Base-by-base conservation (phyloP, 2,113 vertebrate genomes). In the Pluvialis apricaria region DNA sequence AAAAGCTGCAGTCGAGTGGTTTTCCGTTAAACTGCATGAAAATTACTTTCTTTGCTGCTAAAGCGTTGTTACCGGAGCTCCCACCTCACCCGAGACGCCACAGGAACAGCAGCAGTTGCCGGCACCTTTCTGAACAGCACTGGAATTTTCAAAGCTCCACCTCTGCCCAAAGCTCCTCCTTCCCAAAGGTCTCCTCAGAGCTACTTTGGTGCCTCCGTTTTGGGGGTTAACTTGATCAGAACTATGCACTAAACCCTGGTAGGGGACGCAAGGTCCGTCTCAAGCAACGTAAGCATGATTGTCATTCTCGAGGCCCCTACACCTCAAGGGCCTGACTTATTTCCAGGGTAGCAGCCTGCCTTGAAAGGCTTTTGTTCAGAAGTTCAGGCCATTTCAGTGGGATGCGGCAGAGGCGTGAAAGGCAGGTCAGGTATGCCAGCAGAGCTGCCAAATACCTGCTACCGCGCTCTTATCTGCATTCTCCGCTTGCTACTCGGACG, bases 81-180 rank as follows among this genome's bases (percentile, higher is more conserved):
- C 76, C 9, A 0, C 36, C 57, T 81, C 4, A 13, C 62, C 28
- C 55, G 34, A 34, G 61, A 54, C 70, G 15, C 52, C 57, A 7
- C 54, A 78, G 38, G 62, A 71, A 51, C 29, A 72, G 47, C 3
- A 80, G 90, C 81, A 65, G 64, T 22, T 54, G 71, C 64, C 2
- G 22, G 72, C 68, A 78, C 36, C 90, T 71, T 75, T 58, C 82
- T 38, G n/a, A 95, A 89, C 16, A 75, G 47, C 47, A 52, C 57
- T 83, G 68, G 92, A 95, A 95, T 95, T 97, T 91, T 71, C 91
- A 94, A 90, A 95, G 95, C 62, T 87, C 73, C 49, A 42, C 70
- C 51, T 69, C 77, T 54, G 80, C 80, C 65, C 65, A 78, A n/a
- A n/a, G 87, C 42, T 78, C 20, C 45, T 57, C n/a, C 49, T 70